Base-by-base conservation (phyloP, 2,113 vertebrate species). In the Bos javanicus region DNA sequence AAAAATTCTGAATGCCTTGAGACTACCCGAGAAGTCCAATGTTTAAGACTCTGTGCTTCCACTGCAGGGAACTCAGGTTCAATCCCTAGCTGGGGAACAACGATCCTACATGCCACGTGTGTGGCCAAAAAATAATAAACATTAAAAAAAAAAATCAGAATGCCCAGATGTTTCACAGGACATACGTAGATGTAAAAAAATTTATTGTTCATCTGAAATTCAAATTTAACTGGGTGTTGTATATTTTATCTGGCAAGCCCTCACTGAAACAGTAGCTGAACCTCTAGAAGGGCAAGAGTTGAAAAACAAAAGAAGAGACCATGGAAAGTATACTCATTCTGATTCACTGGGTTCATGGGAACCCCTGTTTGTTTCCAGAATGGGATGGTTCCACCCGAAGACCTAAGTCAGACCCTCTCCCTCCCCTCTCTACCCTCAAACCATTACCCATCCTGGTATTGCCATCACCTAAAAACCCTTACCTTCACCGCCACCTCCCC, bases 201-300 rank as follows among this genome's bases (percentile, higher is more conserved):
- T 19, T 7, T 54, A 33, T 48, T 30, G 14, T 76, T 87, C 52
- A 46, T 56, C 48, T 67, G 85, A 90, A 90, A 83, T 95, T 94
- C 43, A 90, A 54, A 43, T 60, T 64, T 54, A 94, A 62, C 26
- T 36, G 16, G 30, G 14, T 6, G 6, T 50, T 14, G 11, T 93
- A 9, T 46, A 21, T 95, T 95, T 87, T 80, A 23, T 83, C 56
- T 84, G 87, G 43, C 52, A 80, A 90, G 52, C 50, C 25, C 10
- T 23, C 52, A 25, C n/a, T 59, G 82, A 94, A 87, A 89, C 0
- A 36, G 57, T 81, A 96, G 33, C n/a, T 82, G 48, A 92, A 64
- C 3, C 10, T 43, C 46, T 48, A 82, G 43, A 84, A 74, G 54
- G 62, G 14, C 30, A 87, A 85, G 59, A 15, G 7, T 84, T 62